These are phyloP conservation scores for Poicephalus meyeri DNA, from an alignment of 2,113 vertebrate species.

Conservation along the genomic window DNA sequence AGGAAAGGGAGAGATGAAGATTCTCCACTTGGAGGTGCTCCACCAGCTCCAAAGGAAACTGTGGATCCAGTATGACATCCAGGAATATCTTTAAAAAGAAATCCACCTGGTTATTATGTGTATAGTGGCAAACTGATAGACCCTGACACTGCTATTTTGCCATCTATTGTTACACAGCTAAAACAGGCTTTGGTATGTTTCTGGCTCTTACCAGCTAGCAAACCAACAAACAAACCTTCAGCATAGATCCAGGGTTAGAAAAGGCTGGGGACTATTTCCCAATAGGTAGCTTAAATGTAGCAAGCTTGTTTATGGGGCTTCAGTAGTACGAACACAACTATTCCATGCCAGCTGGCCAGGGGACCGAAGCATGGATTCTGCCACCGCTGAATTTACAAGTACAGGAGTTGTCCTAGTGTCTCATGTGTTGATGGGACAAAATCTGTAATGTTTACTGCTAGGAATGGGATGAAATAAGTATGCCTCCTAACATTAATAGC, in stretches of 20 bases:
- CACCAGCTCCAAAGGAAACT: neutral
- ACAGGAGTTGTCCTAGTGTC: neutral
- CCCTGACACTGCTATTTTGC: neutral
- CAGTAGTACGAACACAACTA: neutral
- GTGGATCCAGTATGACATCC: neutral
- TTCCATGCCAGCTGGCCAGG: neutral
- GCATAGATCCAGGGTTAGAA: neutral
- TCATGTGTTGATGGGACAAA: neutral
- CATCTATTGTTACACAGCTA: neutral
- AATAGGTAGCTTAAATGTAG: neutral
- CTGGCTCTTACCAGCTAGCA: neutral
- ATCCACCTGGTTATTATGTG: neutral
- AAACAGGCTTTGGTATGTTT: neutral
- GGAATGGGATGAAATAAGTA: neutral
- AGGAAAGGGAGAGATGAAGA: neutral
- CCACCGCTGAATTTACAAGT: neutral
- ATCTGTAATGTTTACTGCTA: neutral
- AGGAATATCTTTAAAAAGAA: neutral
- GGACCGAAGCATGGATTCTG: neutral
- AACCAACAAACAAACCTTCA: neutral
- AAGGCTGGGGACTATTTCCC: neutral
- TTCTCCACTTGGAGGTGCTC: neutral
- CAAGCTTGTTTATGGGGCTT: neutral
- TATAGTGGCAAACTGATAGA: rapidly evolving
- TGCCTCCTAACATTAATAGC: neutral